phyloP scores from a whole-genome alignment of 37 sponge, comb jelly and placozoan species.

The Petrosia ficiformis region DNA sequence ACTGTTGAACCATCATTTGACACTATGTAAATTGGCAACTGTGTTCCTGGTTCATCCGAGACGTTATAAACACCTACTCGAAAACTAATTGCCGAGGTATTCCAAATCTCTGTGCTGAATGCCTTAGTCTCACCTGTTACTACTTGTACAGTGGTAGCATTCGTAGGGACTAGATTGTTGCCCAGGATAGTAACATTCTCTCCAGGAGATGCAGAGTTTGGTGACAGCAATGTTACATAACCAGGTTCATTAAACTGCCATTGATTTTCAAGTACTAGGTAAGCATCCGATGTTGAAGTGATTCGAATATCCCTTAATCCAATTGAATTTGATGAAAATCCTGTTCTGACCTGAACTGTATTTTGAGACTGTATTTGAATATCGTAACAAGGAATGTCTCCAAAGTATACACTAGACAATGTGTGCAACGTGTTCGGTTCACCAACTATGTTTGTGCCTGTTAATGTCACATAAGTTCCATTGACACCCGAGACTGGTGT shows the following conservation, averaged over 20 bases:
- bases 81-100: constrained; percentile 12
- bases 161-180: constrained; percentile 9
- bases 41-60: constrained; percentile 12
- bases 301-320: constrained; percentile 8
- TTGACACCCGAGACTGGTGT: constrained; percentile 39
- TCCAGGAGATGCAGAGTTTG: constrained; percentile 24
- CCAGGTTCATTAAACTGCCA: constrained; percentile 50
- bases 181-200: constrained; percentile 31
- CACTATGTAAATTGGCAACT: constrained; percentile 32
- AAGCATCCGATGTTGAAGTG: constrained; percentile 37
- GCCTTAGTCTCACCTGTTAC: constrained; percentile 34
- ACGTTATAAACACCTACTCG: constrained; percentile 19
- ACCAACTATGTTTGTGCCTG: constrained; percentile 41
- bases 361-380: background rate
- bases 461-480: constrained; percentile 57
- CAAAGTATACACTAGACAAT: constrained; percentile 26
- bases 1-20: constrained; percentile 37
- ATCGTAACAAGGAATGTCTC: constrained; percentile 1
- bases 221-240: constrained; percentile 9
- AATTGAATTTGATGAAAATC: background rate
- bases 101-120: constrained; percentile 9
- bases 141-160: constrained; percentile 14
- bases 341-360: constrained; percentile 26
- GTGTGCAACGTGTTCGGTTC: background rate
- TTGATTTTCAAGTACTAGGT: constrained; percentile 20